These are phyloP conservation scores for Aethes cnicana DNA, from an alignment of 2,888 invertebrate species.

Conservation along the genomic window DNA sequence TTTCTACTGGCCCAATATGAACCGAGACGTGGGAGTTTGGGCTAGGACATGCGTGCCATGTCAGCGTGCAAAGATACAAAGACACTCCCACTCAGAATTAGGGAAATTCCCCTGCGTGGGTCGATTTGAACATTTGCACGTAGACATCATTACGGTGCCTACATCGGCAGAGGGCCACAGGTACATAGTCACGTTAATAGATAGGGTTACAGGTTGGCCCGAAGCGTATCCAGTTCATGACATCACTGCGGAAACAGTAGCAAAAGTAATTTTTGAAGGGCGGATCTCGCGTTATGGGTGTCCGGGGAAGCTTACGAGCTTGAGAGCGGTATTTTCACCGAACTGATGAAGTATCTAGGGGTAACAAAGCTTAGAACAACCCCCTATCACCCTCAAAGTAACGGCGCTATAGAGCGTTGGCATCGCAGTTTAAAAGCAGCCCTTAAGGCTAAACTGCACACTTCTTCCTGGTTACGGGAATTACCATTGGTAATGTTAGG, in stretches of 20 bases:
- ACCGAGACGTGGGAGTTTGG: not conserved
- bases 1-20: slow-evolving; percentile 5
- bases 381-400: not conserved
- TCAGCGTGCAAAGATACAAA: not conserved
- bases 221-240: not conserved
- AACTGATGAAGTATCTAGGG: not conserved
- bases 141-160: slow-evolving; percentile 37
- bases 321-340: not conserved
- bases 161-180: slow-evolving; percentile 30
- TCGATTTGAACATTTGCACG: slow-evolving; percentile 36
- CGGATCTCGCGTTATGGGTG: slow-evolving; percentile 14
- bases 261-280: slow-evolving; percentile 9
- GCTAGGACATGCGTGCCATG: slow-evolving; percentile 1
- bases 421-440: not conserved
- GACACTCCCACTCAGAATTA: slow-evolving; percentile 10
- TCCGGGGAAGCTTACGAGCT: slow-evolving; percentile 2
- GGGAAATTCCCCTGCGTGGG: slow-evolving; percentile 18
- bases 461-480: not conserved
- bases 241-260: slow-evolving; percentile 10
- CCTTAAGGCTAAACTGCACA: not conserved
- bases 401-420: not conserved
- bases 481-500: slow-evolving; percentile 3
- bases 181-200: slow-evolving; percentile 37
- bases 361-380: not conserved
- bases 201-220: slow-evolving; percentile 24